phyloP scores from a whole-genome alignment of 2,797 vertebrate genomes.

The Channa striata region DNA sequence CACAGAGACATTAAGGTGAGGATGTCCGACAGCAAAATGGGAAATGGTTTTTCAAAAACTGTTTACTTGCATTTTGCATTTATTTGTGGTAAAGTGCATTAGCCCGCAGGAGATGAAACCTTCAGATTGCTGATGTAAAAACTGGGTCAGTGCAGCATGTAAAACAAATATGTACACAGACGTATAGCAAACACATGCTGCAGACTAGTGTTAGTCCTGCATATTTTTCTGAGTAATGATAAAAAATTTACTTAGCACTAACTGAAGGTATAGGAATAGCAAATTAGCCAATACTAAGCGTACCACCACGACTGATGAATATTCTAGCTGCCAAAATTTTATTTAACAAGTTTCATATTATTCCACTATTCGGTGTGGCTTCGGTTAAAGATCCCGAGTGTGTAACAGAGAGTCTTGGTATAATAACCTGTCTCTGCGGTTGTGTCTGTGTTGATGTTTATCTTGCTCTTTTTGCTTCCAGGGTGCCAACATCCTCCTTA shows the following conservation, averaged over 20 bases:
- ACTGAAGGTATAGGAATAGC: too few species aligned
- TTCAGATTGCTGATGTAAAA: not conserved
- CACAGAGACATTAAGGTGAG: constrained; percentile 94
- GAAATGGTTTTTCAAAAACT: not conserved
- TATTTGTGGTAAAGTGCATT: not conserved
- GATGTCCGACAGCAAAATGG: not conserved
- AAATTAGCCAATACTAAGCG: too few species aligned
- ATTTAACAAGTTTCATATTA: not conserved
- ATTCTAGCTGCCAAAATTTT: not conserved
- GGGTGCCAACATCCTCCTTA: constrained; percentile 95
- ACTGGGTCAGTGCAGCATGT: constrained; percentile 18
- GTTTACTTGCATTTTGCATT: not conserved
- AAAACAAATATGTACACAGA: not conserved
- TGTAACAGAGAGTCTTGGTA: constrained; percentile 4
- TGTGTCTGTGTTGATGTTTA: constrained; percentile 22
- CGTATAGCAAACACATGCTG: not conserved
- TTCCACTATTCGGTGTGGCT: constrained; percentile 12
- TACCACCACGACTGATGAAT: too few species aligned
- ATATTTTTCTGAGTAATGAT: not conserved
- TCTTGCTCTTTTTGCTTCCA: constrained; percentile 60
- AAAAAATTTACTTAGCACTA: too few species aligned
- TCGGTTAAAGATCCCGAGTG: constrained; percentile 26
- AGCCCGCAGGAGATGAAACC: not conserved
- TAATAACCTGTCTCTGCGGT: not conserved
- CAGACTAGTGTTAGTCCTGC: not conserved